Evolutionary conservation across 2,888 invertebrate species (phyloP), one percentile per base, ranked within the genome.

Genomic region (Lithophane socia): DNA sequence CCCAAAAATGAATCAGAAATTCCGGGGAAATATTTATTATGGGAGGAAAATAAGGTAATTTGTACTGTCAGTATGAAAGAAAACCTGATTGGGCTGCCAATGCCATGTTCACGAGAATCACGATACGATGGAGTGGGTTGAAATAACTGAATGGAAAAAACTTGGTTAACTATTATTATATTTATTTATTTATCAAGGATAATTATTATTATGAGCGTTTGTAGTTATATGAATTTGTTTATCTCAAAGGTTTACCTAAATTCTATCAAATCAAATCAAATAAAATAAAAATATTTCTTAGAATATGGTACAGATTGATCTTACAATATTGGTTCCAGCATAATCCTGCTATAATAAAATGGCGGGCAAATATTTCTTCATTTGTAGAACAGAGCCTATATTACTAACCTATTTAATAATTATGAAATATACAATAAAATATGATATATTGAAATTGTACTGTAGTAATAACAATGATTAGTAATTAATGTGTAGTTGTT

Each of bases 51-150:
- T 84, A 81, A 88, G 90, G 88, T 90, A 92, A 92, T 92, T 92
- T 90, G 84, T 81, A 86, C 88, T 88, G 90, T 89, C 90, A 89
- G 87, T 74, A 77, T 85, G 84, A 87, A 88, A 86, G 88, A 89
- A 89, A 84, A 86, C 83, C 80, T 92, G 90, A 92, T 91, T 91
- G 89, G 85, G 74, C 85, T 89, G 90, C 89, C 90, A 90, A 85
- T 89, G 90, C 89, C 90, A 90, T 73, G 70, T 83, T 54, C 73
- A 79, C 52, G 65, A 52, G 58, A 58, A 65, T 77, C 83, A 87
- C 78, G 87, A 84, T 88, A 82, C 67, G 82, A 80, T 58, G 70
- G 73, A 79, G 77, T 81, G 79, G 78, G 66, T 63, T 65, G 54
- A 69, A 86, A 64, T 29, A 81, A 67, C 58, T 69, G 64, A 73